Percentiles rank a stretch among this genome's conserved stretches.
phyloP scores from a whole-genome alignment of 2,888 invertebrate genomes.

The Drosophila stalkeri region DNA sequence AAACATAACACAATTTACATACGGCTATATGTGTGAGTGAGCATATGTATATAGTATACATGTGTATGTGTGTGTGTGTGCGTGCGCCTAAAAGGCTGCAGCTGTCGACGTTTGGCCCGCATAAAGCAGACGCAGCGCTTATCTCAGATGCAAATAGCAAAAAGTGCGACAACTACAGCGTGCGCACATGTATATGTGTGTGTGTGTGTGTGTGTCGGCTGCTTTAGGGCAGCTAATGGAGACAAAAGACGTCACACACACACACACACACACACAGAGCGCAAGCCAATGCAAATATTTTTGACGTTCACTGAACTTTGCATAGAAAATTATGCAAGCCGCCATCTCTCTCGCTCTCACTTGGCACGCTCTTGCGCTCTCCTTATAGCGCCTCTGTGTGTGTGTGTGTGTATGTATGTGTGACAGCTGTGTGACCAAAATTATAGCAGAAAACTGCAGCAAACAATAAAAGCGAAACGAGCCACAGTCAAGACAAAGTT shows the following conservation, averaged over 20 bases:
- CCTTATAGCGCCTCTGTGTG: conserved; percentile 27
- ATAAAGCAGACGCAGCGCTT: conserved; percentile 72
- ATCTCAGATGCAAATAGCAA: conserved; percentile 78
- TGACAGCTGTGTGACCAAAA: conserved; percentile 83
- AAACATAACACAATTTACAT: conserved; percentile 67
- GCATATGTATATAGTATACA: conserved; percentile 11
- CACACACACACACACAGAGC: conserved; percentile 39
- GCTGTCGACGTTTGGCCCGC: conserved; percentile 74
- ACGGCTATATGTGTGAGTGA: conserved; percentile 3
- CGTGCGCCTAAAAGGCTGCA: conserved; percentile 73
- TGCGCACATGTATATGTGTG: conserved; percentile 24
- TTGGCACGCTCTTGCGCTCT: conserved; percentile 13
- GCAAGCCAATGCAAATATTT: conserved; percentile 74
- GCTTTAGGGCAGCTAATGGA: conserved; percentile 56
- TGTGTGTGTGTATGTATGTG: conserved; percentile 53
- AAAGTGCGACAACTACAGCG: conserved; percentile 68
- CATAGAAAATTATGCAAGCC: conserved; percentile 79
- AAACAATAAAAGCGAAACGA: conserved; percentile 72
- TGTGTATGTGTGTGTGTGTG: conserved; percentile 32
- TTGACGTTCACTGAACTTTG: conserved; percentile 84
- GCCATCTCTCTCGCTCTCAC: conserved; percentile 35
- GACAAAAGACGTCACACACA: conserved; percentile 50
- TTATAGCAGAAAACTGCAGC: conserved; percentile 74
- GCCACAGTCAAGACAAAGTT: conserved; percentile 67
- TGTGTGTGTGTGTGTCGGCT: conserved; percentile 21